Evolutionary conservation across 2,113 vertebrate genomes (phyloP), one percentile per base, ranked within the genome.

Genomic region (Sylvilagus bachmani): DNA sequence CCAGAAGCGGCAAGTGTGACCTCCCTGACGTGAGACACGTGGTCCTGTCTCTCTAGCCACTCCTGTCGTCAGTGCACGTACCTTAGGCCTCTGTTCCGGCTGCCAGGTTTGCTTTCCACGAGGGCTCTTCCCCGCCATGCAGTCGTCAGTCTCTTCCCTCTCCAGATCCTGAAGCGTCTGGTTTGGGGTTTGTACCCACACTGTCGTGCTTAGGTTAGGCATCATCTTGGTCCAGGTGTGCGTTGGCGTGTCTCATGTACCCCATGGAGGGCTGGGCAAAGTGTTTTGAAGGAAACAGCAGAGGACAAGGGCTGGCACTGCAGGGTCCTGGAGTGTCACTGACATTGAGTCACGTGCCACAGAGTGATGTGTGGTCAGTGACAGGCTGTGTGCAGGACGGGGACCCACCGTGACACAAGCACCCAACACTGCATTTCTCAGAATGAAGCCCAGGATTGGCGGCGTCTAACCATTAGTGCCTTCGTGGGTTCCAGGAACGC

Each of bases 401-500:
- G 44, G 44, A 44, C 44, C 6, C 73, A 62, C 64, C 38, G 44
- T 6, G 4, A 33, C 1, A 2, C 21, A 66, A 61, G 19, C 4
- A 17, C 49, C 80, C 51, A 36, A 31, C 55, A 81, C 31, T 67
- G 73, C 64, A 7, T 61, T 55, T 53, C 64, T 61, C 82, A 49
- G 51, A 44, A 25, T 4, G 2, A 44, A 44, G 44, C 44, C 44
- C 44, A 44, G 44, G 44, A 44, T 44, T 7, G 44, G 44, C 44
- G 44, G 44, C 44, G 44, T 44, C 44, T 61, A 36, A n/a, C 53
- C 62, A 24, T 74, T 80, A 84, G 58, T 66, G 51, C 73, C 38
- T 87, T 86, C 38, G 69, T 24, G 58, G 61, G 81, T 96, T 91
- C 55, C 49, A 55, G 77, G 38, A 61, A 91, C 83, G 25, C n/a